Conservation (phyloP, 1,140 invertebrate genomes). For the Atta texana region DNA sequence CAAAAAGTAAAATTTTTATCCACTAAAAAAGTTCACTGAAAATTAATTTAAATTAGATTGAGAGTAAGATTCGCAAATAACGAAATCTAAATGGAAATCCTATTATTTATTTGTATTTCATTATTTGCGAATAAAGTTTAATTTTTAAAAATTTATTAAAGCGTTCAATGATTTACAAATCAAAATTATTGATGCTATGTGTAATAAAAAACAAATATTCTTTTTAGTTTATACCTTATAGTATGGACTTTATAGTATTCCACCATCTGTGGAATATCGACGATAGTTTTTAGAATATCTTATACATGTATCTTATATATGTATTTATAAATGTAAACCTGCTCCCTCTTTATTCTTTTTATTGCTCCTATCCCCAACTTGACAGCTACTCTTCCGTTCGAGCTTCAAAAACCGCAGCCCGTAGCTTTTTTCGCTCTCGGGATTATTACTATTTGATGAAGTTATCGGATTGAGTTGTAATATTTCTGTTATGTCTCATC, state of each 20-base stretch:
- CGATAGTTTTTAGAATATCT: not conserved
- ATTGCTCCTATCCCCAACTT: conserved; percentile 10
- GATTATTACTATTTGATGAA: conserved; percentile 56
- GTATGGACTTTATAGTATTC: no score
- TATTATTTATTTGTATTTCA: not conserved
- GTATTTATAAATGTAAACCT: not conserved
- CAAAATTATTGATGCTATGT: not conserved
- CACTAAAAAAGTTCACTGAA: not conserved
- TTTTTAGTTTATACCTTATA: not conserved
- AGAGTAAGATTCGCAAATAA: not conserved
- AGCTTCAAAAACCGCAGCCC: conserved; percentile 33
- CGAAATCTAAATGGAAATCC: no score
- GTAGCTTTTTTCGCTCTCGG: conserved; percentile 23
- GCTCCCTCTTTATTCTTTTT: not conserved
- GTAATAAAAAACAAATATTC: not conserved
- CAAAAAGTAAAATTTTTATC: not conserved
- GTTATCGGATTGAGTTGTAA: conserved; percentile 28
- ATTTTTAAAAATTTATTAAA: not conserved
- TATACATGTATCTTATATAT: not conserved
- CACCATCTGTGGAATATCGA: not conserved
- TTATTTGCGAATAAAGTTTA: not conserved
- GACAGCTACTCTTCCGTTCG: conserved; percentile 33
- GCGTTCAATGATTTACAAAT: not conserved
- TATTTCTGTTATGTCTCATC: conserved; percentile 39
- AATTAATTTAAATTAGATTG: not conserved